Base-by-base conservation (phyloP, 2,113 vertebrate species). In the Seriola rivoliana region DNA sequence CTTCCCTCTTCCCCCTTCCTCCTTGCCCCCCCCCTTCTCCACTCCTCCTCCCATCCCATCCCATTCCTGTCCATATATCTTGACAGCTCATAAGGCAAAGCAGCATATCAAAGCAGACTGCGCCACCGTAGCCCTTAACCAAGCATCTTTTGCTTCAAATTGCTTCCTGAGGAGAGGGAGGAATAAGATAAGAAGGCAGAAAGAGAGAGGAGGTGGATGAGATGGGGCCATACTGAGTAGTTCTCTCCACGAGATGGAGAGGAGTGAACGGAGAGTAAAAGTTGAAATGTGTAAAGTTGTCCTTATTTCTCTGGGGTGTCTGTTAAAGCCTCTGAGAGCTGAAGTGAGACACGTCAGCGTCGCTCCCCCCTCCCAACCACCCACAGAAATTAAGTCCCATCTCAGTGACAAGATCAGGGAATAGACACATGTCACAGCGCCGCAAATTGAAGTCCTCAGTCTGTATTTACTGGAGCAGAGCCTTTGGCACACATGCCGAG, bases 21-120 rank as follows among this genome's bases (percentile, higher is more conserved):
- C 21, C 63, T 19, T 32, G 14, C 66, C 9, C 8, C 34, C 54
- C n/a, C 34, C 23, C 46, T 29, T 19, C 55, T 19, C 40, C 57
- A 14, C 64, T 67, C 54, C 67, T 71, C 62, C 48, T 60, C 60
- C 76, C 40, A 57, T 80, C 75, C 80, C 62, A 42, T 81, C 66
- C 72, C 70, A 55, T 84, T 63, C 40, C 77, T 67, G 75, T 71
- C 82, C 25, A 13, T 66, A 17, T 82, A 81, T 89, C 91, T 93
- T 91, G 92, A 94, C 90, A 91, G 91, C 92, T 94, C 91, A 87
- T 90, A 91, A 92, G 85, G 89, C 85, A 90, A 86, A 81, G 57
- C 65, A 73, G 82, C 81, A 78, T 89, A 91, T 93, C 90, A 93
- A 87, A 92, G 90, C 87, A 85, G 71, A 60, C 84, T 80, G 83